Evolutionary conservation across 2,888 invertebrate species (phyloP), one percentile per base, ranked within the genome.

Genomic region (Catocala nupta): DNA sequence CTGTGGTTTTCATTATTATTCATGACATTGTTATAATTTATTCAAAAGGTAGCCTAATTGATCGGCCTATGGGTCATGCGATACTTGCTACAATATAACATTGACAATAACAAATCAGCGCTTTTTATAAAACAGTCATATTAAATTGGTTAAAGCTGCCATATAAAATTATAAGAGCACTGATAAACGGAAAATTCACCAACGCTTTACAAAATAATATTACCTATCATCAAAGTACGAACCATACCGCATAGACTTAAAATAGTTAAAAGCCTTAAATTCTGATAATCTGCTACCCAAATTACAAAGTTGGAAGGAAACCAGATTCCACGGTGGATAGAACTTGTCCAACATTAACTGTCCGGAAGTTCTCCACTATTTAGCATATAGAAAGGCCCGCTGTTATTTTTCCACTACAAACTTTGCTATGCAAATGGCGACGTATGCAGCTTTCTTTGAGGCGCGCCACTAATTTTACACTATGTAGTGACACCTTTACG

Each of bases 341-440:
- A 85, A 12, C 80, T 85, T 81, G 77, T 78, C 77, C 73, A 81
- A 81, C 78, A 83, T 81, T 82, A 81, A 80, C 75, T 70, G 60
- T 71, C 68, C 73, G 81, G 81, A 83, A 86, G 82, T 85, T 84
- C 65, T 64, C 68, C 67, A 71, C 84, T 84, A 78, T 78, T 87
- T 89, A 86, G 83, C 88, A 88, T 88, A 88, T 86, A 88, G 84
- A 89, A 86, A 81, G 81, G 81, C 80, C 75, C 60, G 65, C 74
- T 65, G 82, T 84, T 87, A 87, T 88, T 89, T 89, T 88, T 87
- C 82, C 81, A 73, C 77, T 71, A 77, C 71, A 80, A 81, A 85
- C 86, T 87, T 87, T 87, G 86, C 85, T 85, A 89, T 89, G 87
- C 84, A 86, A 89, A 89, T 87, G 75, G 64, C 65, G 71, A 76